Conservation (phyloP, 1,140 invertebrate genomes). For the Drosophila azteca region DNA sequence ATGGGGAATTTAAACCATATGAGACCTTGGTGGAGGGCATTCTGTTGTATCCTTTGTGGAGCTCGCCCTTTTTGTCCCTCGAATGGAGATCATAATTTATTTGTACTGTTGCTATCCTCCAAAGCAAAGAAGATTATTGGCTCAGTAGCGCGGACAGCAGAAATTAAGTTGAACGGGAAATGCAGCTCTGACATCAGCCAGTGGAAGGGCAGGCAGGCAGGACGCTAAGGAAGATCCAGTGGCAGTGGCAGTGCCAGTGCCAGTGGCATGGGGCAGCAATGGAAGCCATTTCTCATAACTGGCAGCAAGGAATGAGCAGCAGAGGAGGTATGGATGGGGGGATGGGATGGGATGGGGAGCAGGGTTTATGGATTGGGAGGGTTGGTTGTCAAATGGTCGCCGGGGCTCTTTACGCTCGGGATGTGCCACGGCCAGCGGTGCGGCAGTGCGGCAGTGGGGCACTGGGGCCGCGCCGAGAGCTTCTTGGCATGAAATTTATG, state of each 20-base stretch:
- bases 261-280: constrained; percentile 3
- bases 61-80: too few relatives aligned
- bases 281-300: constrained; percentile 67
- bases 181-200: constrained; percentile 52
- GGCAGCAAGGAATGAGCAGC: constrained; percentile 34
- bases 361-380: constrained; percentile 4
- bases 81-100: constrained; percentile 13
- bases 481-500: constrained; percentile 77
- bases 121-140: constrained; percentile 39
- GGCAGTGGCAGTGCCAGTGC: too few relatives aligned
- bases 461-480: constrained; percentile 11
- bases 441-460: constrained; percentile 3
- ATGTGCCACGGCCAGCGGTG: constrained; percentile 18
- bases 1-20: too few relatives aligned
- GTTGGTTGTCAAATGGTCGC: constrained; percentile 27
- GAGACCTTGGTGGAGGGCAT: too few relatives aligned
- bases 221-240: too few relatives aligned
- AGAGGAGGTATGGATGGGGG: too few relatives aligned
- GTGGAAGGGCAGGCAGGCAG: not conserved
- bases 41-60: too few relatives aligned
- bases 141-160: constrained; percentile 21
- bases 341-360: constrained; percentile 12
- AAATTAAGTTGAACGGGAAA: constrained; percentile 64
- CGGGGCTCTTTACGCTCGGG: constrained; percentile 42
- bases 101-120: not conserved